Evolutionary conservation across 2,113 vertebrate species (phyloP), one percentile per base, ranked within the genome.

Genomic region (Sphyrna mokarran): DNA sequence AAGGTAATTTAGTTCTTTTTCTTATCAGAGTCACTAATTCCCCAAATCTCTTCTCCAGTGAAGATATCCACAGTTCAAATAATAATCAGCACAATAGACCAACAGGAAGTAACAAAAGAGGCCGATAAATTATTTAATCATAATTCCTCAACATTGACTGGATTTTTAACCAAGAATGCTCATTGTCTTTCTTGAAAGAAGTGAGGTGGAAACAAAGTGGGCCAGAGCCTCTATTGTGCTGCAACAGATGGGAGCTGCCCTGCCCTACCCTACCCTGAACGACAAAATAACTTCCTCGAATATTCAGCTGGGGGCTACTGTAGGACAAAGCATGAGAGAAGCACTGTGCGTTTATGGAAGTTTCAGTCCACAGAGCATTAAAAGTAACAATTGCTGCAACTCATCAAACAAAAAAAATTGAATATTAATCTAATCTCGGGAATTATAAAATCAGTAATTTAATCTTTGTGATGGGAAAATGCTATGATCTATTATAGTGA

Each of bases 371-470:
- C 48, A 26, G 23, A 89, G 48, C 11, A 58, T 54, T 89, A 54
- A 89, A 83, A 83, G 80, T 83, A n/a, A 37, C 6, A 40, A 29
- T 89, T 89, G 37, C 48, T 89, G 48, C 48, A 89, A 58, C 48
- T 29, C 48, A 58, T 89, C 54, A 23, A 89, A 89, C 48, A 89
- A 63, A 40, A 63, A 40, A 94, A 8, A 66, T 94, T 40, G 90
- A 37, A 94, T 68, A 61, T 69, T 66, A 68, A 68, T 68, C 20
- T 37, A 48, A 33, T 90, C 87, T 26, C 26, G 54, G 54, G 87
- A 90, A 90, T 90, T 90, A 61, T 90, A 61, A 90, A 90, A 33
- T 26, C 58, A 90, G 16, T 90, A 90, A 63, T 23, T 33, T 90
- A 48, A 58, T 10, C 14, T 90, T 23, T 33, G 11, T 40, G 40